These are phyloP conservation scores for Diogma glabrata DNA, from an alignment of 2,888 invertebrate species.

Conservation along the genomic window DNA sequence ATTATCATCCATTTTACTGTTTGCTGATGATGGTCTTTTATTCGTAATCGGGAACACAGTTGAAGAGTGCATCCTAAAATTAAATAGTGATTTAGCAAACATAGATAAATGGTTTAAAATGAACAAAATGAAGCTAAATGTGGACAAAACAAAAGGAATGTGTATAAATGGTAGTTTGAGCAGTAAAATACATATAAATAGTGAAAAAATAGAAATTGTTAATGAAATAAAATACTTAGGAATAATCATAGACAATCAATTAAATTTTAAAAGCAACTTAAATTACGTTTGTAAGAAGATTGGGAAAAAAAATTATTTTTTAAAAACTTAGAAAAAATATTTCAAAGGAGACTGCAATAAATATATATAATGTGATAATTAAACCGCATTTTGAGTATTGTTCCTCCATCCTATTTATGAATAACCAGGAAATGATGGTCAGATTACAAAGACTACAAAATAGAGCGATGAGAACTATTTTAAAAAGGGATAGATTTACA, in stretches of 20 bases:
- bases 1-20: background rate
- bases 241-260: background rate
- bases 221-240: background rate
- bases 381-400: no score
- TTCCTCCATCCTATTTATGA: no score
- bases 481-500: no score
- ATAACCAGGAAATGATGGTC: no score
- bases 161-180: background rate
- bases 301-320: background rate
- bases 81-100: background rate
- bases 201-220: background rate
- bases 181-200: background rate
- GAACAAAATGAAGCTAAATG: background rate
- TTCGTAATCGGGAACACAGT: background rate
- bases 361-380: no score
- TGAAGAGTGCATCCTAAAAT: background rate
- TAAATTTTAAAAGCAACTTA: background rate
- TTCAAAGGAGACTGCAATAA: no score
- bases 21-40: slow-evolving; percentile 7
- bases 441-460: no score
- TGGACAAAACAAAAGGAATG: background rate
- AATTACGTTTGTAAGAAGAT: background rate
- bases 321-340: background rate
- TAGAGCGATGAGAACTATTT: no score
- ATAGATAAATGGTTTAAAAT: background rate